Base-by-base conservation (phyloP, 1,140 invertebrate genomes). In the Vanessa atalanta region DNA sequence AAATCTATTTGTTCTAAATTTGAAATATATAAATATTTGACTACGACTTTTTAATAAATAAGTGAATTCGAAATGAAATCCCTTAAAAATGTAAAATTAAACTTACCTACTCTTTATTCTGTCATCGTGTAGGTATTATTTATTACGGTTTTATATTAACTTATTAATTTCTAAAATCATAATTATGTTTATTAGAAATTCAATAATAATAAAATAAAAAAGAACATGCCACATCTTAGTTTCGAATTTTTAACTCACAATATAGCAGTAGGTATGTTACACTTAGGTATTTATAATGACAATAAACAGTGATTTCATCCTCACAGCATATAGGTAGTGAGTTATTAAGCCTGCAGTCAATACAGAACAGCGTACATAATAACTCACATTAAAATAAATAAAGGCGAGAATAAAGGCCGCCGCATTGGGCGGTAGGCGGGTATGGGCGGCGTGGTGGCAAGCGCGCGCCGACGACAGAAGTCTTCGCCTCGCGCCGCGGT, bases 401-500 rank as follows among this genome's bases (percentile, higher is more conserved):
- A 73, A 75, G 64, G 31, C 37, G 53, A 16, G 16, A 16, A 14
- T 55, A 57, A 60, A 23, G 65, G 43, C 53, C 15, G 31, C 53
- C 55, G 72, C 77, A 79, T 43, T 84, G 81, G 84, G 86, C 84
- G 83, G 78, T 85, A 78, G 86, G 87, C 86, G 86, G 79, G 73
- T 43, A 37, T 50, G 72, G 83, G 85, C 86, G 84, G 80, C 51
- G 78, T 23, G 37, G 37, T 69, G 65, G 80, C 51, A 79, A 79
- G 79, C 82, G 78, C 75, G 73, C 81, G 79, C 81, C 83, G 89
- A 91, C 89, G 89, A 91, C 89, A 91, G 89, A 91, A 89, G 77
- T 79, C 81, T 65, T 90, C 87, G 70, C 76, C 84, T 90, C 88
- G 87, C 88, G 88, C 84, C 83, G 72, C 78, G 74, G 79, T 76